Evolutionary conservation across 2,888 invertebrate species (phyloP).

Genomic region (Drosophila mulleri): DNA sequence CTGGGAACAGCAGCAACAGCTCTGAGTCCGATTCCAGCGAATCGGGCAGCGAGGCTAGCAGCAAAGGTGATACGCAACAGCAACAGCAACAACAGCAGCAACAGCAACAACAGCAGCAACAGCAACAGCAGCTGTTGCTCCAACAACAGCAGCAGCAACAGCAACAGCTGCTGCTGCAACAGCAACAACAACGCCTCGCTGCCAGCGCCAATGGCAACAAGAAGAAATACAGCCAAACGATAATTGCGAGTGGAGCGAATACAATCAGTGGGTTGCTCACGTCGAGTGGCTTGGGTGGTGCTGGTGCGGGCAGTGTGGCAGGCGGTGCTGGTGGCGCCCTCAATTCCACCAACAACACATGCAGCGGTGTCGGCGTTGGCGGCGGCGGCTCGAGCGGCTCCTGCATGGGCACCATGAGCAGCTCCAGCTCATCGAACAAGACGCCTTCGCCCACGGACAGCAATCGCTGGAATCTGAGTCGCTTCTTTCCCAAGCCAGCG

Average conservation of each 20-base stretch:
- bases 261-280: constrained; percentile 72
- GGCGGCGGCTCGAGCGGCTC: constrained; percentile 45
- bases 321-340: neutral
- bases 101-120: constrained; percentile 35
- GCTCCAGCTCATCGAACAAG: constrained; percentile 79
- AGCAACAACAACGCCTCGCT: constrained; percentile 41
- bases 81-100: constrained; percentile 43
- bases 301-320: constrained; percentile 21
- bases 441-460: constrained; percentile 82
- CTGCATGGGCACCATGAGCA: constrained; percentile 59
- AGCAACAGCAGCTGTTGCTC: constrained; percentile 30
- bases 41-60: constrained; percentile 83
- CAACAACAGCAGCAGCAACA: constrained; percentile 36
- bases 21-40: constrained; percentile 84
- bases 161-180: constrained; percentile 22
- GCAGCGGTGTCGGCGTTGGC: neutral
- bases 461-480: constrained; percentile 81
- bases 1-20: constrained; percentile 87
- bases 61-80: constrained; percentile 76
- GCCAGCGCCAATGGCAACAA: constrained; percentile 52
- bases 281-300: constrained; percentile 55
- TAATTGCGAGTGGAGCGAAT: constrained; percentile 72
- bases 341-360: constrained; percentile 7
- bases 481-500: constrained; percentile 80
- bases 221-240: constrained; percentile 73